These are phyloP conservation scores for Metridium senile DNA, from an alignment of 92 coral and sea anemone genomes.

Conservation along the genomic window DNA sequence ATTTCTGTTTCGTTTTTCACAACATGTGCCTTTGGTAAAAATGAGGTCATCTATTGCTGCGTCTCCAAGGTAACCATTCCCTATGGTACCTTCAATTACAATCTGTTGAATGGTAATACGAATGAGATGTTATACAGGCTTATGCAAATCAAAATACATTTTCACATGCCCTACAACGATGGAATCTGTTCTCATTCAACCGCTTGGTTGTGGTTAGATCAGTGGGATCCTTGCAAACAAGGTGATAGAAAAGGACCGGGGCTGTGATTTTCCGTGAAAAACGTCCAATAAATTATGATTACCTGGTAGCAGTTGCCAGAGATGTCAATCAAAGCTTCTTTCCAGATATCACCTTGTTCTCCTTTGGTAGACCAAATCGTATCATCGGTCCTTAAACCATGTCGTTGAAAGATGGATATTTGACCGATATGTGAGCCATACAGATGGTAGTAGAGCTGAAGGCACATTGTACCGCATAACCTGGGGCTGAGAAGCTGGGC, in stretches of 20 bases:
- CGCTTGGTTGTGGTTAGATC: too few relatives aligned
- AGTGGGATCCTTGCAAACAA: not conserved
- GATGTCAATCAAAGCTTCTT: conserved; percentile 81
- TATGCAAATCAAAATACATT: too few relatives aligned
- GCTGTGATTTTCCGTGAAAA: too few relatives aligned
- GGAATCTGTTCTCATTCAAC: too few relatives aligned
- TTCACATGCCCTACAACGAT: too few relatives aligned
- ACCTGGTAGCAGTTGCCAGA: conserved; percentile 86
- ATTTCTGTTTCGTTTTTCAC: conserved; percentile 36
- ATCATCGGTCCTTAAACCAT: conserved; percentile 64
- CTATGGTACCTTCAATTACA: conserved; percentile 79
- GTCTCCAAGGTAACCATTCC: conserved; percentile 74
- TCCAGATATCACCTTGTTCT: conserved; percentile 76
- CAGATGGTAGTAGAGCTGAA: conserved; percentile 84
- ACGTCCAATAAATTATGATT: too few relatives aligned
- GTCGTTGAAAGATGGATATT: conserved; percentile 67
- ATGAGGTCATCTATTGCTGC: conserved; percentile 86
- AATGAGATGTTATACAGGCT: not conserved
- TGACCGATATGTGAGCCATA: conserved; percentile 70
- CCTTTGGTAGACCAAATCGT: conserved; percentile 76
- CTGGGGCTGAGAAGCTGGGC: conserved; percentile 88
- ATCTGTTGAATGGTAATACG: conserved; percentile 49
- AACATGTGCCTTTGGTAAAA: conserved; percentile 72
- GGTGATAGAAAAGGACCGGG: too few relatives aligned
- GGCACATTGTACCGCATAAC: conserved; percentile 72